Evolutionary conservation across 2,113 vertebrate genomes (phyloP).

Genomic region (Motacilla alba): DNA sequence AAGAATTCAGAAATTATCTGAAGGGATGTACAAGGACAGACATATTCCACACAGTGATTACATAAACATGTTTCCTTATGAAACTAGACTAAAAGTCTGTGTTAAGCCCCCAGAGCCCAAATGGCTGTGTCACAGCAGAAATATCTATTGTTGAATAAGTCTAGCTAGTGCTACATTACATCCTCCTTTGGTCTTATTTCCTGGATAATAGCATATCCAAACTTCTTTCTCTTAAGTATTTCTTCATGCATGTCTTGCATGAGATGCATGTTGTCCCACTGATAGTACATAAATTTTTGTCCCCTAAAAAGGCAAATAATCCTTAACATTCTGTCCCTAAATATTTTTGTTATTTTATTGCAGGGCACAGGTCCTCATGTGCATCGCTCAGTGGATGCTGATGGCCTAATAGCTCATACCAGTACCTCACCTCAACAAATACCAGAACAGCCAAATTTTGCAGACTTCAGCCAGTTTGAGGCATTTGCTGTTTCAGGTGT

Average conservation of each 20-base stretch:
- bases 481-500: constrained; percentile 83
- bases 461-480: constrained; percentile 98
- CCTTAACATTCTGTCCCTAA: neutral
- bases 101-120: neutral
- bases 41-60: neutral
- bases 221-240: neutral
- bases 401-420: constrained; percentile 80
- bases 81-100: neutral
- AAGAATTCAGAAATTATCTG: neutral
- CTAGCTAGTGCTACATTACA: neutral
- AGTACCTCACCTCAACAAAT: constrained; percentile 96
- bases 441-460: constrained; percentile 98
- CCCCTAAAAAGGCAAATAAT: neutral
- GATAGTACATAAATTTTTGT: neutral
- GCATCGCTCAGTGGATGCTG: constrained; percentile 85
- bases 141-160: neutral
- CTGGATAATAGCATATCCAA: neutral
- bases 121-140: neutral
- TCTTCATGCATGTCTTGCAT: neutral
- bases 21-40: neutral
- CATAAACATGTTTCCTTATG: neutral
- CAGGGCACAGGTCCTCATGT: constrained; percentile 83
- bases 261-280: neutral
- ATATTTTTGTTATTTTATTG: neutral
- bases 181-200: neutral